These are phyloP conservation scores for Glossophaga mutica DNA, from an alignment of 2,797 vertebrate genomes.

Conservation along the genomic window DNA sequence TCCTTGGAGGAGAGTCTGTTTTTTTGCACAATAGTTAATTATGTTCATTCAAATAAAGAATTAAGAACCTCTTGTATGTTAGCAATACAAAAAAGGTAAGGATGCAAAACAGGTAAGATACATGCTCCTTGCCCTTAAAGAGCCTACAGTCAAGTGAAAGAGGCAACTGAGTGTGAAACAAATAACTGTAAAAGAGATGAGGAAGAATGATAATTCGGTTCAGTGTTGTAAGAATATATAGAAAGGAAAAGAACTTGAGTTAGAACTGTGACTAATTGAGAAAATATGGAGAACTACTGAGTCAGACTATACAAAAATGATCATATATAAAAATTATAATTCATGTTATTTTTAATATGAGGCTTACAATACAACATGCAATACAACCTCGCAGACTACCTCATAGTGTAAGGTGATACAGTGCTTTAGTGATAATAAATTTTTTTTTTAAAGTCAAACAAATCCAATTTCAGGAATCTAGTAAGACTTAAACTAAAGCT, in stretches of 20 bases:
- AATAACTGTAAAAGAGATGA: background rate
- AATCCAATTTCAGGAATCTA: conserved; percentile 28
- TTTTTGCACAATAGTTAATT: conserved; percentile 17
- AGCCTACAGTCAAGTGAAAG: background rate
- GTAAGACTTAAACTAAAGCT: conserved; percentile 30
- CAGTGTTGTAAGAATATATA: conserved; percentile 30
- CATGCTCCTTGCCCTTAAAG: background rate
- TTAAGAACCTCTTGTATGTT: background rate
- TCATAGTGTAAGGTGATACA: background rate
- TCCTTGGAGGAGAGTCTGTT: background rate
- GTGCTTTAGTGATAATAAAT: background rate
- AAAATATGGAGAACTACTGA: conserved; percentile 30
- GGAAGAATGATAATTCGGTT: background rate
- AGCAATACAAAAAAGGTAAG: background rate
- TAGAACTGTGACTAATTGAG: conserved; percentile 7
- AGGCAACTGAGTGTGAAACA: background rate
- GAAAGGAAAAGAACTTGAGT: conserved; percentile 13
- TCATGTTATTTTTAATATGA: conserved; percentile 13
- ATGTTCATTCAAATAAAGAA: conserved; percentile 10
- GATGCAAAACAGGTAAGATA: background rate
- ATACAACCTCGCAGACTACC: background rate
- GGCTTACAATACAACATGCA: background rate
- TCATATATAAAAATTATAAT: conserved; percentile 16
- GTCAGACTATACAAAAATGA: background rate
- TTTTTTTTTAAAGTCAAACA: conserved; percentile 10